A percentile compares a stretch with the other conserved stretches of the same genome.
phyloP scores from a whole-genome alignment of 2,888 invertebrate species.

The Pachliopta kotzebuea region DNA sequence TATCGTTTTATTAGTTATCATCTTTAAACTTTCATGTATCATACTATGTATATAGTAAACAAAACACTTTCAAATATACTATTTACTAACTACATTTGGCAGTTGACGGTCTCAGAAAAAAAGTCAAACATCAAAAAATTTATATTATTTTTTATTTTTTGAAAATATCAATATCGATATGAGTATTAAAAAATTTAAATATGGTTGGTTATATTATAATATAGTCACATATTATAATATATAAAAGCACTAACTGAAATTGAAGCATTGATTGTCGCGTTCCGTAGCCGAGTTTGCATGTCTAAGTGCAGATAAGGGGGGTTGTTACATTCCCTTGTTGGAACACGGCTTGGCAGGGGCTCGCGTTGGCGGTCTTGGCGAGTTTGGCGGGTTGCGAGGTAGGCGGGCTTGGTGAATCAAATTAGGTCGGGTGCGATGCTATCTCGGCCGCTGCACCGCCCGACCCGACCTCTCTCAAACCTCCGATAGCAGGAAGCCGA shows the following conservation, averaged over 20 bases:
- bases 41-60: too few species aligned
- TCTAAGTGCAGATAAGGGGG: constrained; percentile 64
- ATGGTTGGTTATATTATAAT: not conserved
- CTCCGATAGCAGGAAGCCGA: constrained; percentile 59
- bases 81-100: too few species aligned
- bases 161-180: too few species aligned
- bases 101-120: too few species aligned
- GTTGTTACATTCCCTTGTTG: constrained; percentile 53
- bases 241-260: constrained; percentile 28
- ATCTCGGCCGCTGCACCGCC: constrained; percentile 56
- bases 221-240: not conserved
- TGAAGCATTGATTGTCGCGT: constrained; percentile 60
- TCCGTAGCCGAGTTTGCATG: constrained; percentile 63
- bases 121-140: too few species aligned
- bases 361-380: constrained; percentile 40
- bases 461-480: constrained; percentile 42
- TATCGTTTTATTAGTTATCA: too few species aligned
- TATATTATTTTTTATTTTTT: too few species aligned
- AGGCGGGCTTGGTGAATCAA: constrained; percentile 57
- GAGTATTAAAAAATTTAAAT: too few species aligned
- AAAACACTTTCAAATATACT: too few species aligned
- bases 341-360: constrained; percentile 46
- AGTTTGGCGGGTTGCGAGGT: constrained; percentile 40
- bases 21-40: too few species aligned
- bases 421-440: constrained; percentile 71